Conservation (phyloP, 2,888 invertebrate genomes). For the Torymus tubicola region DNA sequence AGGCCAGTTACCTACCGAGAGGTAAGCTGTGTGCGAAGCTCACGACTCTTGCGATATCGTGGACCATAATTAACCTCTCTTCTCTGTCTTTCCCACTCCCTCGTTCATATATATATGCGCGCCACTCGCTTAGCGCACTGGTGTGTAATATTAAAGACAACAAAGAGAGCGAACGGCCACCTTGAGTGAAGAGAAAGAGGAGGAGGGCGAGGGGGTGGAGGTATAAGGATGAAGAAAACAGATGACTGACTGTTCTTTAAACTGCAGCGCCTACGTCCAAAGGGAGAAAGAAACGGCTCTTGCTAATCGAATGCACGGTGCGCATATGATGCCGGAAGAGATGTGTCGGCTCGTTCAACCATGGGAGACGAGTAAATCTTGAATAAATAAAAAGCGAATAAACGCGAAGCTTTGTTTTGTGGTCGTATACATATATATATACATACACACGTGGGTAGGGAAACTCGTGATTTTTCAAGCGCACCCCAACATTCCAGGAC, state of each 20-base stretch:
- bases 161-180: background rate
- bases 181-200: background rate
- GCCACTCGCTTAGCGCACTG: background rate
- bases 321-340: constrained; percentile 13
- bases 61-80: constrained; percentile 40
- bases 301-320: constrained; percentile 1
- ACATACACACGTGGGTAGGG: too few relatives aligned
- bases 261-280: constrained; percentile 15
- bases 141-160: constrained; percentile 19
- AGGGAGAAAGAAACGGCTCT: background rate
- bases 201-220: too few relatives aligned
- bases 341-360: background rate
- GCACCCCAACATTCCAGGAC: too few relatives aligned
- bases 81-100: background rate
- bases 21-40: too few relatives aligned
- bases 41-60: constrained; percentile 26
- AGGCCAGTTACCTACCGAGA: too few relatives aligned
- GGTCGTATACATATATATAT: background rate
- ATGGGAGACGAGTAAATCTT: background rate
- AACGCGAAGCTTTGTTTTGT: background rate
- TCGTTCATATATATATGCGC: background rate
- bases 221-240: constrained; percentile 18
- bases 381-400: background rate
- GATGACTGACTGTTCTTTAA: constrained; percentile 41
- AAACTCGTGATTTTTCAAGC: too few relatives aligned